Evolutionary conservation across 2,797 vertebrate species (phyloP), one percentile per base, ranked within the genome.

Genomic region (Sparus aurata): DNA sequence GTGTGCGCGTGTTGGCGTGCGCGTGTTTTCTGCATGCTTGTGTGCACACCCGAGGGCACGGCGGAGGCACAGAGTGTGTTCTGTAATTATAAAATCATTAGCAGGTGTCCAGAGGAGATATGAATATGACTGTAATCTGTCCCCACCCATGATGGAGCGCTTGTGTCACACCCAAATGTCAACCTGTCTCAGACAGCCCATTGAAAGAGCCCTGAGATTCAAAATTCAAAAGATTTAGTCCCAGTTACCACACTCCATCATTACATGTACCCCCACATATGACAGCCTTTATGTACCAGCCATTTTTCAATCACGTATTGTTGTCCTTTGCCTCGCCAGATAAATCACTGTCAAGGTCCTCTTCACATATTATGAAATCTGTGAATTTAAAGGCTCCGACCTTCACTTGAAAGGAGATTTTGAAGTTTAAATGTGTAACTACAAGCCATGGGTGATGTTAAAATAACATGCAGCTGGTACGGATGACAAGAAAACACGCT

Each of bases 11-110:
- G 57, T 41, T 53, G 38, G 71, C 22, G 57, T 62, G n/a, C 30
- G 64, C 47, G 52, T 57, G 47, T 30, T 76, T 75, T 34, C 25
- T 79, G 68, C 60, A n/a, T 73, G 86, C 62, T 72, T 84, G 80
- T 66, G 83, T 90, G 85, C 82, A 86, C 78, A 83, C 87, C 89
- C 90, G 71, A 79, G 83, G 90, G 90, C 86, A 80, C 41, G 50
- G 83, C 77, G 46, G 86, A 87, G 77, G 85, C 89, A 80, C 79
- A 12, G 73, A 90, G 86, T 88, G 89, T 90, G 89, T 92, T 93
- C 87, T 91, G 89, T 94, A 95, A 95, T 96, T 95, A 95, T 93
- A 94, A 95, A 95, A 93, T 95, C 95, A 95, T 96, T 95, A 95
- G 94, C 92, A 94, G 93, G 95, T 95, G 94, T 95, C 95, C 94